Conservation (phyloP, 2,888 invertebrate species). For the Scaptomyza tumidula region DNA sequence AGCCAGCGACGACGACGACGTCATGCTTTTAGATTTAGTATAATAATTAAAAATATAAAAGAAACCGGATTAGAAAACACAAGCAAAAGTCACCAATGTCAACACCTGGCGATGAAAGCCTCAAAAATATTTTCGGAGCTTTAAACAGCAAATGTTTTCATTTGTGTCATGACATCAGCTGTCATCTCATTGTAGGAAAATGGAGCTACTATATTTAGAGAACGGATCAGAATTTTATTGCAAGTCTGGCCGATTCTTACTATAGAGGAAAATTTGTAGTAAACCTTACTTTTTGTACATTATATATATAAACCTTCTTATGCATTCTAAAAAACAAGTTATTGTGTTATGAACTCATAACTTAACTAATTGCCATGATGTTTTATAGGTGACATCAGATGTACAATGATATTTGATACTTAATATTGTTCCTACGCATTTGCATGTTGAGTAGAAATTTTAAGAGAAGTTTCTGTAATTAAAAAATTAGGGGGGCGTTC, state of each 20-base stretch:
- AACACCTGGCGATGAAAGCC: conserved; percentile 49
- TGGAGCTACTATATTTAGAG: too few species aligned
- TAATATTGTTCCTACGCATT: background rate
- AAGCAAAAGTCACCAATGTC: conserved; percentile 39
- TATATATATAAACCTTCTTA: too few species aligned
- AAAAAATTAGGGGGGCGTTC: background rate
- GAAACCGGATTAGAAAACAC: conserved; percentile 63
- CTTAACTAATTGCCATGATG: background rate
- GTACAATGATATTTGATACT: background rate
- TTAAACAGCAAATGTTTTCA: conserved; percentile 21
- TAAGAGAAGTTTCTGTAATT: background rate
- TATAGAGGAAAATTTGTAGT: too few species aligned
- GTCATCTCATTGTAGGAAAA: background rate
- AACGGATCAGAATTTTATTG: too few species aligned
- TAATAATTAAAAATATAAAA: conserved; percentile 50
- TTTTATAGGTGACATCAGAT: conserved; percentile 15
- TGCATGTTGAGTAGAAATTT: background rate
- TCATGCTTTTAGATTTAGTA: conserved; percentile 63
- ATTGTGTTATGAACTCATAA: background rate
- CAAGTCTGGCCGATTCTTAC: too few species aligned
- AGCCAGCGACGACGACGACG: conserved; percentile 54
- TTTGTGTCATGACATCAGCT: conserved; percentile 27
- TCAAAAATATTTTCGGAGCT: conserved; percentile 11
- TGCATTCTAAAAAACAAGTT: background rate
- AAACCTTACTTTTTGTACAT: too few species aligned